phyloP scores from a whole-genome alignment of 2,888 invertebrate genomes.

The Eugnorisma glareosa region DNA sequence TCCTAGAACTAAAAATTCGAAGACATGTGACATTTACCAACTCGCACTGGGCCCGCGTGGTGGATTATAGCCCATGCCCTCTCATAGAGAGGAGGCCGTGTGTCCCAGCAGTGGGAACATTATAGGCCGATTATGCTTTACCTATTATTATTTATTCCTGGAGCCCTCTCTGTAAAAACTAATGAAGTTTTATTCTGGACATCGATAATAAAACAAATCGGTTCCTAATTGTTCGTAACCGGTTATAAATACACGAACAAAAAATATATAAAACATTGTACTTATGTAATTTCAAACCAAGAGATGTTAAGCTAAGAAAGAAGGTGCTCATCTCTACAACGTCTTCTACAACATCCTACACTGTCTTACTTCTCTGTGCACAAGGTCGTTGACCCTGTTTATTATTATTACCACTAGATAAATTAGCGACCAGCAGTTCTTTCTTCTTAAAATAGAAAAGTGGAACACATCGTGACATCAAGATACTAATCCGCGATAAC shows the following conservation, averaged over 20 bases:
- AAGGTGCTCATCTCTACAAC: background rate
- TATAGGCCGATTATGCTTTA: too few species aligned
- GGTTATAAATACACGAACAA: background rate
- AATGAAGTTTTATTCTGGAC: background rate
- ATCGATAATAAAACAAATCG: background rate
- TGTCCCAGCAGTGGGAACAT: too few species aligned
- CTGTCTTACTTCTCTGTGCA: constrained; percentile 3
- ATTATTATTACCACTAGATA: constrained; percentile 2
- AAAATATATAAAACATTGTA: background rate
- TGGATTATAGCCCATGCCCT: too few species aligned
- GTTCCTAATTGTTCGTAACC: background rate
- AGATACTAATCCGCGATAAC: constrained; percentile 44
- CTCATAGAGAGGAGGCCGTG: too few species aligned
- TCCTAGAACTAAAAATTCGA: too few species aligned
- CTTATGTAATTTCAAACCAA: background rate
- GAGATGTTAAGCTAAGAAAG: background rate
- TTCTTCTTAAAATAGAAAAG: constrained; percentile 31
- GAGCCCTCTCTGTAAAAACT: background rate
- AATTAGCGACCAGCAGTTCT: constrained; percentile 3
- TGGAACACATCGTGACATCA: constrained; percentile 39
- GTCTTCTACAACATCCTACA: background rate
- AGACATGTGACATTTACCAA: too few species aligned
- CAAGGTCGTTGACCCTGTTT: background rate
- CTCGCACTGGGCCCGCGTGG: too few species aligned
- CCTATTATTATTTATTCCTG: too few species aligned